These are phyloP conservation scores for Nesometra sesokonis DNA, from an alignment of 35 echinoderm and acorn worm species.

Conservation along the genomic window DNA sequence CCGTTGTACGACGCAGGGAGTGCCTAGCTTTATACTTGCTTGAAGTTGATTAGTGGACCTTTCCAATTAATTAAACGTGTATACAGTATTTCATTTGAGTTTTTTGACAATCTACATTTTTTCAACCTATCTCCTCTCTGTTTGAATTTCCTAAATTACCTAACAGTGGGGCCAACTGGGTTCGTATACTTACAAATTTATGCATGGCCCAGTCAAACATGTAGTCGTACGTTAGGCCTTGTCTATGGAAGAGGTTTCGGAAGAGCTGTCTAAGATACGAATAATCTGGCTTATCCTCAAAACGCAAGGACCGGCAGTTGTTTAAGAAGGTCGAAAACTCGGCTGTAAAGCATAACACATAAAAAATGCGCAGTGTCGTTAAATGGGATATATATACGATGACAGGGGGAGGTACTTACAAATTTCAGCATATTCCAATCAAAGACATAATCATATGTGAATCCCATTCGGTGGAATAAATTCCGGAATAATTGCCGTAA, in stretches of 20 bases:
- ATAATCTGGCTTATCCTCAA: conserved; percentile 10
- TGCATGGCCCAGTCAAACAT: conserved; percentile 8
- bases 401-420: conserved; percentile 46
- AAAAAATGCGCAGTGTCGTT: not conserved
- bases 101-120: no score
- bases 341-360: not conserved
- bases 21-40: no score
- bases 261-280: conserved; percentile 14
- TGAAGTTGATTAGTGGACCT: no score
- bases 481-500: conserved; percentile 97
- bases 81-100: no score
- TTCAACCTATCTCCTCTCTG: no score
- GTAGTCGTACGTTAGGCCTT: conserved; percentile 10
- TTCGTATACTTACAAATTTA: conserved; percentile 7
- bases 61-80: no score
- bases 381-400: not conserved
- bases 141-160: no score
- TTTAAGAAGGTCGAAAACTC: conserved; percentile 7
- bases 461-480: conserved; percentile 96
- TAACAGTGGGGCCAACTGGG: not conserved
- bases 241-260: conserved; percentile 16
- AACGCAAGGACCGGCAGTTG: conserved; percentile 4
- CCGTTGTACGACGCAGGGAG: no score
- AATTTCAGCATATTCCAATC: conserved; percentile 99
- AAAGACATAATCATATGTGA: conserved; percentile 97